Evolutionary conservation across 2,888 invertebrate species (phyloP).

Genomic region (Apodemia mormo): DNA sequence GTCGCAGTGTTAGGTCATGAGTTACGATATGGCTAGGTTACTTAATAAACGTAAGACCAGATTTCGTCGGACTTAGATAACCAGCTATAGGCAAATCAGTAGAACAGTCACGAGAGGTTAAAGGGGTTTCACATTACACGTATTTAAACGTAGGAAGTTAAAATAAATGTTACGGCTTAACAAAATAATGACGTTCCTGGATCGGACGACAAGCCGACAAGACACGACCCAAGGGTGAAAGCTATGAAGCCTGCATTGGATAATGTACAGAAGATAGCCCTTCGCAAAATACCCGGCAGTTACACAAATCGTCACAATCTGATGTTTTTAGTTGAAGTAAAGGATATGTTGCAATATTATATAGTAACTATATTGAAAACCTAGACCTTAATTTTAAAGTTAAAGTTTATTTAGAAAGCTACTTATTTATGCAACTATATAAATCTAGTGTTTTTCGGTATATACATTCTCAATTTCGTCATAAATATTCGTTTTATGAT

Average conservation of each 20-base stretch:
- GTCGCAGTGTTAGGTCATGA: neutral
- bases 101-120: constrained; percentile 8
- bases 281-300: constrained; percentile 36
- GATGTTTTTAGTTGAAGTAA: constrained; percentile 35
- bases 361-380: neutral
- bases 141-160: constrained; percentile 20
- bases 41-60: constrained; percentile 3
- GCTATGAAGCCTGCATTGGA: constrained; percentile 49
- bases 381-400: neutral
- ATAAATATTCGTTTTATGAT: no score
- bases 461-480: no score
- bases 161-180: constrained; percentile 29
- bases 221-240: constrained; percentile 42
- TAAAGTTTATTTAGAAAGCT: no score
- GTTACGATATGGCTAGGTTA: constrained; percentile 3
- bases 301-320: constrained; percentile 45
- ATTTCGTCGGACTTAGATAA: constrained; percentile 8
- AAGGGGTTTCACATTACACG: constrained; percentile 10
- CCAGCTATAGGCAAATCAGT: neutral
- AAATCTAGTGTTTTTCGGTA: no score
- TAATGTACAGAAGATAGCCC: constrained; percentile 50
- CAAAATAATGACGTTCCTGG: constrained; percentile 38
- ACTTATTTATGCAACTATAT: no score
- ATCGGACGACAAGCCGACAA: constrained; percentile 33
- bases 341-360: constrained; percentile 24